These are phyloP conservation scores for Malaclemys terrapin DNA, from an alignment of 2,113 vertebrate genomes.

Conservation along the genomic window DNA sequence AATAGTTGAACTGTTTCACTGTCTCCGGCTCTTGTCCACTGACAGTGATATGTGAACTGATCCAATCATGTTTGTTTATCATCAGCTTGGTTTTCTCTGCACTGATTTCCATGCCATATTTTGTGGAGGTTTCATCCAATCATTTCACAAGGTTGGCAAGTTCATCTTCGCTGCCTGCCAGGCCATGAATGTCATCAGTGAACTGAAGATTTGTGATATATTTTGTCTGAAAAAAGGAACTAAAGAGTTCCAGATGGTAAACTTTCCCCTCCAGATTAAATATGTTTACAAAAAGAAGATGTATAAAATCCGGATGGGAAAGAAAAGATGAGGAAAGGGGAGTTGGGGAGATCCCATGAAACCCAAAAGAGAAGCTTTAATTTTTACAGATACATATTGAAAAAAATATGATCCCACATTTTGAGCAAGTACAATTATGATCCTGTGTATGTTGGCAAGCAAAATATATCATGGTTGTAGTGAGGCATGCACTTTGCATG, in stretches of 20 bases:
- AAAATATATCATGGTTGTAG: not conserved
- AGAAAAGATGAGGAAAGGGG: slow-evolving; percentile 33
- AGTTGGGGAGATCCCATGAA: slow-evolving; percentile 32
- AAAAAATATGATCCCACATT: not conserved
- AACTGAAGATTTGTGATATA: not conserved
- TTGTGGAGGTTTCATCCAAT: too few species aligned
- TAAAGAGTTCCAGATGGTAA: not conserved
- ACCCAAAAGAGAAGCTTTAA: not conserved
- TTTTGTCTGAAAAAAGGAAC: slow-evolving; percentile 63
- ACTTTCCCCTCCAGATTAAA: not conserved
- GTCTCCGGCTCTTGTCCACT: too few species aligned
- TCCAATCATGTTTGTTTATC: too few species aligned
- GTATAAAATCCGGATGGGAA: slow-evolving; percentile 12
- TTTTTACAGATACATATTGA: not conserved
- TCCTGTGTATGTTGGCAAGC: not conserved
- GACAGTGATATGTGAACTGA: too few species aligned
- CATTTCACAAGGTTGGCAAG: too few species aligned
- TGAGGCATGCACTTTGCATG: not conserved
- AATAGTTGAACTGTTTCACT: too few species aligned
- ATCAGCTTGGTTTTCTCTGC: too few species aligned
- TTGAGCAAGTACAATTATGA: not conserved
- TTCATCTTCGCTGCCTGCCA: too few species aligned
- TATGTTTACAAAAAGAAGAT: slow-evolving; percentile 36
- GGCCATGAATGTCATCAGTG: too few species aligned
- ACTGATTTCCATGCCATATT: too few species aligned